Percentiles rank a stretch among this genome's conserved stretches.
phyloP scores from a whole-genome alignment of 2,888 invertebrate genomes.

The Callosobruchus maculatus region DNA sequence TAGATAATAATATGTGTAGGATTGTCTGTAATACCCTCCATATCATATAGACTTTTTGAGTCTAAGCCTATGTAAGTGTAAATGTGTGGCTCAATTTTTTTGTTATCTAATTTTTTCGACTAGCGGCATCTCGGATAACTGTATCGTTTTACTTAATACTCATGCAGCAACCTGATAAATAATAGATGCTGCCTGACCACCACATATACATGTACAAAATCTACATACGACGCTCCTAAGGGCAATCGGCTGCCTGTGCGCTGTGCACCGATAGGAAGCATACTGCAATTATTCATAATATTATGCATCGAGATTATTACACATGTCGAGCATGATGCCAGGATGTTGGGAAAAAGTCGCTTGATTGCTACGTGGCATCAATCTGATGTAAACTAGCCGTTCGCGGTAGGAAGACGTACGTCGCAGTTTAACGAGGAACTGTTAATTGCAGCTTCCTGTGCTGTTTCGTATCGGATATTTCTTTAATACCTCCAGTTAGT shows the following conservation, averaged over 20 bases:
- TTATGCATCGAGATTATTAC: background rate
- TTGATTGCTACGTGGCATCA: background rate
- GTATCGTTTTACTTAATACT: background rate
- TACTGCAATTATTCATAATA: background rate
- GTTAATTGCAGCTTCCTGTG: too few species aligned
- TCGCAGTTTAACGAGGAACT: background rate
- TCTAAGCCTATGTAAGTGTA: too few species aligned
- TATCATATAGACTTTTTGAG: too few species aligned
- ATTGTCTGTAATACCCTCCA: too few species aligned
- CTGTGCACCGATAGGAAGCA: background rate
- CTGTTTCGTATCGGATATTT: too few species aligned
- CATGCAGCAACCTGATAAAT: background rate
- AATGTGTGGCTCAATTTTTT: too few species aligned
- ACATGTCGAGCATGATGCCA: background rate
- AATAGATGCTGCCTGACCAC: background rate
- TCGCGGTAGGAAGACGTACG: background rate
- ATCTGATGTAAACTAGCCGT: background rate
- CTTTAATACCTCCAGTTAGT: too few species aligned
- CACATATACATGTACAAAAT: background rate
- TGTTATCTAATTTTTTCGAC: too few species aligned
- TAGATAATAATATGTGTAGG: too few species aligned
- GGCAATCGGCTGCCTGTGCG: background rate
- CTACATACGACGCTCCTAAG: background rate
- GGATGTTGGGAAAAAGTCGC: background rate
- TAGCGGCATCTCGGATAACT: background rate